Percentiles rank a stretch among this genome's conserved stretches.
These are phyloP conservation scores for Danio aesculapii DNA, from an alignment of 2,797 vertebrate genomes.

Conservation along the genomic window DNA sequence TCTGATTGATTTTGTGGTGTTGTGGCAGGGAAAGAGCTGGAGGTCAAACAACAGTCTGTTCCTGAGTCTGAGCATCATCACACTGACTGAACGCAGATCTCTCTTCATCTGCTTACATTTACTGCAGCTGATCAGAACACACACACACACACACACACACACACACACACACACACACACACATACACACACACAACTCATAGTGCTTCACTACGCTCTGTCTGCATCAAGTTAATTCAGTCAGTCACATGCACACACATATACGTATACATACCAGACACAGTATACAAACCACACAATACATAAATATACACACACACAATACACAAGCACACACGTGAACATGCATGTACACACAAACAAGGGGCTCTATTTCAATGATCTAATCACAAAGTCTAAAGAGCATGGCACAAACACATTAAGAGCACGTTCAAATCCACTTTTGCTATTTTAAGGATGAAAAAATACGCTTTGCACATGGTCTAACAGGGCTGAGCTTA, in stretches of 20 bases:
- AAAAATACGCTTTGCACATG: no score
- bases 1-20: conserved; percentile 40
- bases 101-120: background rate
- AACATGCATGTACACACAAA: no score
- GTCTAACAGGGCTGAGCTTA: no score
- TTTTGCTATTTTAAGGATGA: no score
- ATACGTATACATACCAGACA: background rate
- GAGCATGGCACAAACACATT: no score
- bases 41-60: conserved; percentile 27
- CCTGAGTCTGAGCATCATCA: background rate
- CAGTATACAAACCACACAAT: background rate
- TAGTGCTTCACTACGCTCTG: background rate
- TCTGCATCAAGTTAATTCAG: background rate
- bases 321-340: no score
- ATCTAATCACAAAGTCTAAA: no score
- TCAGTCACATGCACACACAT: background rate
- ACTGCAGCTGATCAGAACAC: background rate
- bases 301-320: no score
- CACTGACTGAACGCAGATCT: background rate
- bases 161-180: background rate
- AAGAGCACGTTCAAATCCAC: no score
- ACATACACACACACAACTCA: no score
- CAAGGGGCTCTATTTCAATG: no score
- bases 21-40: background rate
- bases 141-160: background rate